Evolutionary conservation across 2,113 vertebrate species (phyloP).

Genomic region (Scortum barcoo): DNA sequence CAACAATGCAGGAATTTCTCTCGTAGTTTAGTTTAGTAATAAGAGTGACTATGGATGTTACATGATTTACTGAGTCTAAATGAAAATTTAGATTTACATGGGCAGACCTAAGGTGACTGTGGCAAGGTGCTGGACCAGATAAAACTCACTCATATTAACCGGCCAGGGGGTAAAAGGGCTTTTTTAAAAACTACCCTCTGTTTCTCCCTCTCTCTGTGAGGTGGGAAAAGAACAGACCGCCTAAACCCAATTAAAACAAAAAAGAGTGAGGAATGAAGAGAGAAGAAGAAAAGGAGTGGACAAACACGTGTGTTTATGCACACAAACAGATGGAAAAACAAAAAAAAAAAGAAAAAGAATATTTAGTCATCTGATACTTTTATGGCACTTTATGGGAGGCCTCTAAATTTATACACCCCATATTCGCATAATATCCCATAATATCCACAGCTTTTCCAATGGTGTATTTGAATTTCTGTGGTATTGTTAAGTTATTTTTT

Average conservation of each 20-base stretch:
- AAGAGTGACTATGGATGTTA: neutral
- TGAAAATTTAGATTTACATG: neutral
- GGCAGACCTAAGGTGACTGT: neutral
- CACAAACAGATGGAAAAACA: slow-evolving; percentile 4
- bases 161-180: neutral
- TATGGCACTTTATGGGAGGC: slow-evolving; percentile 21
- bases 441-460: slow-evolving; percentile 5
- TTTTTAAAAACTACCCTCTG: neutral
- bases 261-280: slow-evolving; percentile 56
- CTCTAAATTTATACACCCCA: slow-evolving; percentile 17
- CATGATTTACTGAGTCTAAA: neutral
- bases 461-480: neutral
- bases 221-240: slow-evolving; percentile 66
- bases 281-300: slow-evolving; percentile 28
- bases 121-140: neutral
- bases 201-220: slow-evolving; percentile 11
- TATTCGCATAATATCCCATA: neutral
- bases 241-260: slow-evolving; percentile 65
- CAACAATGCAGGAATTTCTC: neutral
- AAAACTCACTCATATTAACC: neutral
- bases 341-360: neutral
- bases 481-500: neutral
- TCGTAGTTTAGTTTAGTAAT: neutral
- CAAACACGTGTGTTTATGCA: slow-evolving; percentile 31
- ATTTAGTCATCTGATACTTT: neutral